Base-by-base conservation (phyloP, 2,797 vertebrate genomes). In the Platalea minor region DNA sequence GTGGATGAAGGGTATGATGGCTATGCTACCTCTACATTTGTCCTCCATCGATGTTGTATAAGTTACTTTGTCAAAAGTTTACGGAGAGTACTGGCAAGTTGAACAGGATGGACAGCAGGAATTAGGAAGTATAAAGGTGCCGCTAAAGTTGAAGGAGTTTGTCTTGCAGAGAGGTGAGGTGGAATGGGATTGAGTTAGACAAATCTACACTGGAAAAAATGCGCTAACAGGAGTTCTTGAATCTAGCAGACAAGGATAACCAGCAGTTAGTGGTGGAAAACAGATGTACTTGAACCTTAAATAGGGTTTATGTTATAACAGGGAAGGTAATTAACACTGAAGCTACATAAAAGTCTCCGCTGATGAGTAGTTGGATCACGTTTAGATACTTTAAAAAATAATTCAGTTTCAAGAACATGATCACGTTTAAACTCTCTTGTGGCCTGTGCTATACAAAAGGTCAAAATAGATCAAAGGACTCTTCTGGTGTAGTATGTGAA, bases 41-140 rank as follows among this genome's bases (percentile, higher is more conserved):
- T 59, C 28, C 13, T 61, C 6, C 18, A 3, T 4, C 3, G 3
- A 23, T 54, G 33, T 8, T 63, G 26, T 28, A 0, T 8, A 10
- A 48, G 23, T 69, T 35, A 17, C 14, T 79, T 76, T 48, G 17
- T 24, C 37, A 74, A 3, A 35, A 63, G 29, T 45, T 70, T 25
- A 37, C 11, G 59, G 33, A 59, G 26, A 81, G 35, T 18, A 10
- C 21, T 45, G 69, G 25, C 31, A 50, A 20, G 8, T 6, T 54
- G 82, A 35, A 46, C 16, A 59, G 57, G 74, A 12, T 13, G 45
- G 45, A 56, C 24, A 65, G 2, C 2, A 56, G 21, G 60, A 64
- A 48, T 10, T 50, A 15, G 39, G 33, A 45, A 45, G 6, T 59
- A 11, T 10, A 16, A 59, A 37, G 60, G 17, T 70, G n/a, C 45